Evolutionary conservation across 2,888 invertebrate species (phyloP).

Genomic region (Hetaerina titia): DNA sequence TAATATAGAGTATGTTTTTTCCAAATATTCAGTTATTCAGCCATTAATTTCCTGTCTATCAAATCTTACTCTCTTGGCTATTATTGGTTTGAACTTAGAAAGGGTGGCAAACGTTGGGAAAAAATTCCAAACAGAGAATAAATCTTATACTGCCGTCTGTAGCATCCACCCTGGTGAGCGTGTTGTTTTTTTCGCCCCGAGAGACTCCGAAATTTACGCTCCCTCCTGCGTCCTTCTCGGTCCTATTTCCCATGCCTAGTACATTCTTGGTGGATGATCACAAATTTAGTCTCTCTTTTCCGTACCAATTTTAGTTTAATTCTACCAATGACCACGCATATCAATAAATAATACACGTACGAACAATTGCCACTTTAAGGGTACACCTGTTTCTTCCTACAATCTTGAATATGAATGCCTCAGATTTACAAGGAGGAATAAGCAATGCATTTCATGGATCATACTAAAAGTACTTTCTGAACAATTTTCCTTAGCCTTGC

Average conservation of each 20-base stretch:
- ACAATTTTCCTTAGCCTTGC: too few species aligned
- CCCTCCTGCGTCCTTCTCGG: neutral
- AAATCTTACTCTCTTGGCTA: neutral
- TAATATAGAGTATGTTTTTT: too few species aligned
- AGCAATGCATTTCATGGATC: too few species aligned
- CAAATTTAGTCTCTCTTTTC: neutral
- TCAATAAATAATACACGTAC: neutral
- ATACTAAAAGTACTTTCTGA: too few species aligned
- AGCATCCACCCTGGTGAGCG: constrained; percentile 28
- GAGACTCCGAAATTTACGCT: constrained; percentile 18
- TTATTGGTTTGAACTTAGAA: constrained; percentile 1
- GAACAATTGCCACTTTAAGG: neutral
- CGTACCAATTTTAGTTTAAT: neutral
- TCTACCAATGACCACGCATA: neutral
- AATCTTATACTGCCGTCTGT: constrained; percentile 24
- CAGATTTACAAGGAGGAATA: too few species aligned
- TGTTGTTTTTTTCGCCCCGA: constrained; percentile 40
- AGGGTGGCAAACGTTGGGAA: neutral
- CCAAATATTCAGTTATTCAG: neutral
- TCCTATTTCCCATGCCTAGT: neutral
- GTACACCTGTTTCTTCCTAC: too few species aligned
- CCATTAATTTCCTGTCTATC: constrained; percentile 47
- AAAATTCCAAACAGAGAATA: constrained; percentile 32
- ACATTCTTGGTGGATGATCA: neutral
- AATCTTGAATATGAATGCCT: too few species aligned